Evolutionary conservation across 2,888 invertebrate species (phyloP).

Genomic region (Chaetogeoica ovagalla): DNA sequence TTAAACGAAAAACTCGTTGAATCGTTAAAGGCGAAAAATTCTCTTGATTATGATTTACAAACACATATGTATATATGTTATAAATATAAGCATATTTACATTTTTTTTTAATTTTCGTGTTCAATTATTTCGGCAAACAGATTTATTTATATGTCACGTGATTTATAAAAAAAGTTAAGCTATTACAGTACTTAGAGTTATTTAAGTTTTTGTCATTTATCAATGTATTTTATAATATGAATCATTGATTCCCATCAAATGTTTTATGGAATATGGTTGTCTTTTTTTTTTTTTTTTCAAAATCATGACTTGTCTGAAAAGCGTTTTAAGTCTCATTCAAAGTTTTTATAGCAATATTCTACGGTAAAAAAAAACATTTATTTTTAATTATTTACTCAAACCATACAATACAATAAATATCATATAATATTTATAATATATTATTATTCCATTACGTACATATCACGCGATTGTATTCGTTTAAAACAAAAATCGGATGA

Average conservation of each 20-base stretch:
- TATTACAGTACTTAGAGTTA: neutral
- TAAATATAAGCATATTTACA: neutral
- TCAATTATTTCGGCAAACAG: neutral
- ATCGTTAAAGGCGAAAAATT: slow-evolving; percentile 3
- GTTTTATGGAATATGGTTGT: no score
- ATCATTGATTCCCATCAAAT: neutral
- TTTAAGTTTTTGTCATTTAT: neutral
- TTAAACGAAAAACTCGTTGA: slow-evolving; percentile 13
- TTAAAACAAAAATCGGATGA: no score
- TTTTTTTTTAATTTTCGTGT: neutral
- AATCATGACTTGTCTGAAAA: no score
- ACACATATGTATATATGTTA: neutral
- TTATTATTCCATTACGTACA: no score
- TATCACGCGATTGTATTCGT: no score
- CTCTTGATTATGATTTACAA: slow-evolving; percentile 16
- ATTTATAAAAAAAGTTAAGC: neutral
- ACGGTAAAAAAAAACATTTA: no score
- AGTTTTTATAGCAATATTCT: no score
- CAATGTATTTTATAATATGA: neutral
- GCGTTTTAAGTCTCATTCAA: no score
- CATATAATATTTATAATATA: no score
- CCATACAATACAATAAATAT: no score
- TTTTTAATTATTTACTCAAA: no score
- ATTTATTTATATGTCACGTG: neutral
- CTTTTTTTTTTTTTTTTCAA: no score